phyloP scores from a whole-genome alignment of 2,888 invertebrate species.

The Lasioglossum zephyrum region DNA sequence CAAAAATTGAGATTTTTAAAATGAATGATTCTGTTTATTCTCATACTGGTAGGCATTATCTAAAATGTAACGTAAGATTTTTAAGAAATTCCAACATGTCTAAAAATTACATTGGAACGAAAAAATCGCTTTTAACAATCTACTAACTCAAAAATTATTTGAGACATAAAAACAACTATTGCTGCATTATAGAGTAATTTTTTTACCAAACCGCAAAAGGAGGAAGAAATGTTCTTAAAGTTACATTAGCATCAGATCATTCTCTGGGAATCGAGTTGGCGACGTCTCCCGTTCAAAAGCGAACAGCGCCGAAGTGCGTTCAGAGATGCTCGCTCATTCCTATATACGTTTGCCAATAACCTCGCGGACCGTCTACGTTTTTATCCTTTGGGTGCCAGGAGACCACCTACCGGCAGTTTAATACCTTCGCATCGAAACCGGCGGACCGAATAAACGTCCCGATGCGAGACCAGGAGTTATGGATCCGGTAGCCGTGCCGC shows the following conservation, averaged over 20 bases:
- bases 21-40: no score
- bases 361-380: conserved; percentile 56
- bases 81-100: background rate
- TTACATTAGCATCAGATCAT: background rate
- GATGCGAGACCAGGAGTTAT: conserved; percentile 66
- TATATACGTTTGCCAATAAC: conserved; percentile 68
- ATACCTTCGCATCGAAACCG: conserved; percentile 67
- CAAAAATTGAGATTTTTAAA: no score
- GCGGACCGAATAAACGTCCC: conserved; percentile 69
- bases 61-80: background rate
- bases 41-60: background rate
- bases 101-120: background rate
- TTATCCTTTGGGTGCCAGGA: conserved; percentile 53
- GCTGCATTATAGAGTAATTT: background rate
- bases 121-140: background rate
- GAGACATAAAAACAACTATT: background rate
- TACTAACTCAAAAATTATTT: background rate
- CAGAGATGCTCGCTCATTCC: conserved; percentile 39
- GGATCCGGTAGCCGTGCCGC: conserved; percentile 66
- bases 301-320: background rate
- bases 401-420: conserved; percentile 70
- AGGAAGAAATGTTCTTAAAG: background rate
- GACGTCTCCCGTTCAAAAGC: background rate
- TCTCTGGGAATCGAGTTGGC: conserved; percentile 1
- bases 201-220: background rate